Evolutionary conservation across 2,113 vertebrate genomes (phyloP).

Genomic region (Tragelaphus strepsiceros): DNA sequence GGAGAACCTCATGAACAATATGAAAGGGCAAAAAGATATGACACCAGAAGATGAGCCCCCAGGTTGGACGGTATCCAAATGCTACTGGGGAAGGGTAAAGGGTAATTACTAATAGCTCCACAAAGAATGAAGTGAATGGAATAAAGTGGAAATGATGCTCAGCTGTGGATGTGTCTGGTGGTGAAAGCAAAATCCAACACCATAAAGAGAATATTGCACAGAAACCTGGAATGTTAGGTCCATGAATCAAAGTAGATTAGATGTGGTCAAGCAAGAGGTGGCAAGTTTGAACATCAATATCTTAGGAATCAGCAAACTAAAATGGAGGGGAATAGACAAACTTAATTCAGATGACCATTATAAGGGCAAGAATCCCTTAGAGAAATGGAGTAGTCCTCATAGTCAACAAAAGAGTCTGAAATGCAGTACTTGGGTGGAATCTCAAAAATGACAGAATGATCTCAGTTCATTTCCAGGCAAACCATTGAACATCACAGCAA

Average conservation of each 20-base stretch:
- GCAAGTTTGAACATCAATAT: not conserved
- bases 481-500: not conserved
- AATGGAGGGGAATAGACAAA: not conserved
- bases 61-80: not conserved
- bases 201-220: not conserved
- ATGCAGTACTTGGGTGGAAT: not conserved
- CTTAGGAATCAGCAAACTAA: not conserved
- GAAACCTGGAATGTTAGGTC: not conserved
- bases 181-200: not conserved
- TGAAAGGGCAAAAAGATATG: not conserved
- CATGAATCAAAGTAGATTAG: not conserved
- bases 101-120: not conserved
- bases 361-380: not conserved
- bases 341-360: not conserved
- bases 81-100: not conserved
- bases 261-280: not conserved
- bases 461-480: not conserved
- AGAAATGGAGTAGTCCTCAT: not conserved
- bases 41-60: not conserved
- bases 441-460: not conserved
- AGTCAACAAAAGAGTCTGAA: not conserved
- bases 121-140: not conserved
- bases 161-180: not conserved
- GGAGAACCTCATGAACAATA: not conserved
- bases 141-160: not conserved